Evolutionary conservation across 2,113 vertebrate species (phyloP), one percentile per base, ranked within the genome.

Genomic region (Alethe castanea): DNA sequence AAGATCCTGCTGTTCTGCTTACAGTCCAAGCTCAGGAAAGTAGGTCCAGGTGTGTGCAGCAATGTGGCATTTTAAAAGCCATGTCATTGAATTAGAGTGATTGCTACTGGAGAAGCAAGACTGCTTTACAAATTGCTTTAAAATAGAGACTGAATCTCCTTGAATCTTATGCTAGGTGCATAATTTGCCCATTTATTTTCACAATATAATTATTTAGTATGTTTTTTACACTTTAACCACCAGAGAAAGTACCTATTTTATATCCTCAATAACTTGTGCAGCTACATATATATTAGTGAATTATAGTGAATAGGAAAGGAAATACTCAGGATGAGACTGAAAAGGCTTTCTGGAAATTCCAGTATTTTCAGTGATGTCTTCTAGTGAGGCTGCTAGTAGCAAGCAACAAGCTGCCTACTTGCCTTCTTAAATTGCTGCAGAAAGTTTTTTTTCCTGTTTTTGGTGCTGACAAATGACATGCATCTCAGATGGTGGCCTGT

Each of bases 1-100:
- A 74, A 92, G 72, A 88, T 89, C 86, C 79, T 92, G 90, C 93
- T 98, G 94, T 88, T 89, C 79, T 91, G 77, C 95, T 97, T 95
- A 83, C 81, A 94, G 77, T 82, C 45, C 82, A 59, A 78, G 52
- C 88, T 80, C 59, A 80, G 54, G 25, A 91, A 78, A 65, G 81
- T 54, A 86, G 29, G 76, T 82, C 44, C 72, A 83, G 69, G 47
- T 95, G 88, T n/a, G 33, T 72, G 48, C 80, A 77, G 69, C 12
- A 11, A 92, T 80, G 81, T 65, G 67, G 76, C 65, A 54, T 88
- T 88, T 82, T 74, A 81, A 74, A 91, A 86, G 57, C 11, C 4
- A 11, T 78, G 50, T 59, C 66, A 73, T 54, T 86, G 91, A 88
- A 86, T 97, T 95, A 92, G 56, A 88, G 77, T 56, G 70, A 71